A percentile compares a stretch with the other conserved stretches of the same genome.
These are phyloP conservation scores for Mirounga angustirostris DNA, from an alignment of 2,113 vertebrate genomes.

Conservation along the genomic window DNA sequence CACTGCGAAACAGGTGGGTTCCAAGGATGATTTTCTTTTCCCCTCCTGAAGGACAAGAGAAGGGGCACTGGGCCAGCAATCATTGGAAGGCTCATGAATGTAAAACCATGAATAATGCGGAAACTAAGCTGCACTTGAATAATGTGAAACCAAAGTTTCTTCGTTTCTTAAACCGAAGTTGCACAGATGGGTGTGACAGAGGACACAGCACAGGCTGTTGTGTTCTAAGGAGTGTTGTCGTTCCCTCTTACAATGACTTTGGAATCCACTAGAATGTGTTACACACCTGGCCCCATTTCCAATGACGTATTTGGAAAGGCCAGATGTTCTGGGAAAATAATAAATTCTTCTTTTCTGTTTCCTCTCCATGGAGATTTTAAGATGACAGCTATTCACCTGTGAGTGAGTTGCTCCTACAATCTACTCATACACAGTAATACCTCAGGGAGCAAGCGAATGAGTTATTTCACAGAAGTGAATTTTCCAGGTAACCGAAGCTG, in stretches of 20 bases:
- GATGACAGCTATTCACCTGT: slow-evolving; percentile 56
- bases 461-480: slow-evolving; percentile 61
- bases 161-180: not conserved
- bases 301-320: slow-evolving; percentile 25
- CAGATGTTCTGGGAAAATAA: slow-evolving; percentile 66
- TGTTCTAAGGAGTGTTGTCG: not conserved
- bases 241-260: not conserved
- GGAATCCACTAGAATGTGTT: not conserved
- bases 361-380: slow-evolving; percentile 57
- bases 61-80: not conserved
- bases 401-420: slow-evolving; percentile 43
- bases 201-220: accelerated
- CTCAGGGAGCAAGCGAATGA: slow-evolving; percentile 29
- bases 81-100: not conserved
- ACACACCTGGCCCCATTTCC: not conserved
- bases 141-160: not conserved
- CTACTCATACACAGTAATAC: slow-evolving; percentile 28
- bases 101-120: not conserved
- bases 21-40: not conserved
- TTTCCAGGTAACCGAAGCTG: slow-evolving; percentile 61
- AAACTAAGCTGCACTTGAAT: not conserved
- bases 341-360: slow-evolving; percentile 60
- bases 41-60: not conserved
- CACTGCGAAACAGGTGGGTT: not conserved
- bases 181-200: not conserved